phyloP scores from a whole-genome alignment of 2,113 vertebrate genomes.

The Tursiops truncatus region DNA sequence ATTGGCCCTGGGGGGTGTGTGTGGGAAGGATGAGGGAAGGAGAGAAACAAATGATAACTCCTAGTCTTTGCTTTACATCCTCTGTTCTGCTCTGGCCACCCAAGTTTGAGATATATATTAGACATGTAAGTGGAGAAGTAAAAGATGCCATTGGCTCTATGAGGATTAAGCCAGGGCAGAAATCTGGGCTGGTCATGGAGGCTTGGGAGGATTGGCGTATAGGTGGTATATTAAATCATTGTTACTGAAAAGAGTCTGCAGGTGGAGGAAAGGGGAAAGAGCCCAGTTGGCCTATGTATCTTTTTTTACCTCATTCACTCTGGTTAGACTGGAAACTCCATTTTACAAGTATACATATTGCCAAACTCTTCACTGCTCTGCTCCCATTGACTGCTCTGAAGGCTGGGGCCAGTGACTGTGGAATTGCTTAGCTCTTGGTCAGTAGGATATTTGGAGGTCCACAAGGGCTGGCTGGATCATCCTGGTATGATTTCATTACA shows the following conservation, averaged over 20 bases:
- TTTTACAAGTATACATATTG: neutral
- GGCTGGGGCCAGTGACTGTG: no score
- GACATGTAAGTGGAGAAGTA: neutral
- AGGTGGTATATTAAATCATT: neutral
- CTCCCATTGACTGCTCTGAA: neutral
- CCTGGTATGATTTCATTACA: neutral
- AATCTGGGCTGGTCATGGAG: neutral
- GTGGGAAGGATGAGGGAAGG: neutral
- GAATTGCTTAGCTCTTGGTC: neutral
- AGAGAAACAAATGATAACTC: neutral
- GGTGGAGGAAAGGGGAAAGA: neutral
- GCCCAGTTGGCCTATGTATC: accelerated
- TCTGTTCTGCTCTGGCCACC: neutral
- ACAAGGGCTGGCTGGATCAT: neutral
- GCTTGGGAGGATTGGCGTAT: neutral
- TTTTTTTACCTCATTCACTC: neutral
- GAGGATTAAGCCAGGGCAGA: neutral
- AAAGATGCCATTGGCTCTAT: neutral
- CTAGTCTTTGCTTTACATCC: neutral
- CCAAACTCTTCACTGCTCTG: neutral
- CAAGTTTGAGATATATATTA: neutral
- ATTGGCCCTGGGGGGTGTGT: neutral
- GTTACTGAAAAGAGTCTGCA: neutral
- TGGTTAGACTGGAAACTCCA: neutral
- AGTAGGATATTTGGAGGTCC: neutral